phyloP scores from a whole-genome alignment of 2,888 invertebrate species.

The Lydus trimaculatus region DNA sequence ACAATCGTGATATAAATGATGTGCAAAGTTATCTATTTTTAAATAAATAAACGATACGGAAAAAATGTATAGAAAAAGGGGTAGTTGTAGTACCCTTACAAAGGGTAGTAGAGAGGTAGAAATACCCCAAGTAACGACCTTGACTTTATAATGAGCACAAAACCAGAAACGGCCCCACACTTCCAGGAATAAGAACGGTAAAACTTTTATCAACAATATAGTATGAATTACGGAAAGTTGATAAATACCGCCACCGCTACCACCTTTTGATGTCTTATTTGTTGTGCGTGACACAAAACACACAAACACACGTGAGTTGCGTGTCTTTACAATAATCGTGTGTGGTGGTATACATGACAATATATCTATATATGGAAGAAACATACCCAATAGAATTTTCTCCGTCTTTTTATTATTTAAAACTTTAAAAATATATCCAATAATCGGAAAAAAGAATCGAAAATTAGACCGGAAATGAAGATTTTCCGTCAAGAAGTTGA shows the following conservation, averaged over 20 bases:
- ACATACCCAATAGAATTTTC: neutral
- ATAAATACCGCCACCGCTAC: neutral
- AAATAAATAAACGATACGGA: neutral
- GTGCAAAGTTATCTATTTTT: neutral
- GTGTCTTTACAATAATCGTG: neutral
- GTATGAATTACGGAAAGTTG: neutral
- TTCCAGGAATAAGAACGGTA: neutral
- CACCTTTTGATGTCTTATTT: neutral
- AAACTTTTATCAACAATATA: too few species aligned
- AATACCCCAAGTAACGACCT: neutral
- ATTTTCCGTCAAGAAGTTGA: neutral
- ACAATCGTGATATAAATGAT: neutral
- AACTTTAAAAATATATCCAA: neutral
- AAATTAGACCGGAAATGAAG: conserved; percentile 1
- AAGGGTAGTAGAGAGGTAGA: too few species aligned
- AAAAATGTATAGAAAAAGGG: neutral
- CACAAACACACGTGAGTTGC: conserved; percentile 4
- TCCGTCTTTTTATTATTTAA: neutral
- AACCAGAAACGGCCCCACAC: too few species aligned
- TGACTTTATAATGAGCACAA: neutral
- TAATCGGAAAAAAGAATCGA: neutral
- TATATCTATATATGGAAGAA: too few species aligned
- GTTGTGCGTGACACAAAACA: conserved; percentile 1
- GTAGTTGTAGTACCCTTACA: neutral
- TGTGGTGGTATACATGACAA: neutral